Conservation (phyloP, 2,888 invertebrate genomes). For the Harmothoe impar region DNA sequence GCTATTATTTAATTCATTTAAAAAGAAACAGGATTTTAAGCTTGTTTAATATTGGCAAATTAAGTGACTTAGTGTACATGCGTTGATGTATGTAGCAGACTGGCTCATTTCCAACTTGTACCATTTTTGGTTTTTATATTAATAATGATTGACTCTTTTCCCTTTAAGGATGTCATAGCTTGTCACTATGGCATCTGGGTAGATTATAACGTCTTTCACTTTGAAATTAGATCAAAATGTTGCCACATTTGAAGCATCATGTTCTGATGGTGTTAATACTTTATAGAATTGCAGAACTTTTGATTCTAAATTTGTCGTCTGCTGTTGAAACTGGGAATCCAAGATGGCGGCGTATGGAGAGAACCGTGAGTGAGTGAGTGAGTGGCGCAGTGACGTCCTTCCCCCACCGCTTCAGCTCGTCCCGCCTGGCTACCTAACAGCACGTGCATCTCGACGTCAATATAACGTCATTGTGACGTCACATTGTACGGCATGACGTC, state of each 20-base stretch:
- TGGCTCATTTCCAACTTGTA: neutral
- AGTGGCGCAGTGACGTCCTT: neutral
- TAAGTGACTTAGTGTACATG: neutral
- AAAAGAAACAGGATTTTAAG: neutral
- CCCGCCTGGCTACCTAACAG: conserved; percentile 58
- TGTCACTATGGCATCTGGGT: neutral
- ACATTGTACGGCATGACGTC: conserved; percentile 7
- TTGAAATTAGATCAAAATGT: neutral
- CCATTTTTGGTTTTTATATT: conserved; percentile 4
- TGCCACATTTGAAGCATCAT: neutral
- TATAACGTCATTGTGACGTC: conserved; percentile 48
- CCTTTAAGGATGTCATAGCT: neutral
- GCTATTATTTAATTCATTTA: neutral
- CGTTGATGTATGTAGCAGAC: neutral
- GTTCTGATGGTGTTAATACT: neutral
- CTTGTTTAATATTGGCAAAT: conserved; percentile 4
- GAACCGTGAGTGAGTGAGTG: conserved; percentile 24
- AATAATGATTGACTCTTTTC: neutral
- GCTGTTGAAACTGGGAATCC: neutral
- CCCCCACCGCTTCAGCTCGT: conserved; percentile 28
- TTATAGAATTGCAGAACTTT: conserved; percentile 12
- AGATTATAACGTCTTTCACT: neutral
- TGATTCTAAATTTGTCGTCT: neutral
- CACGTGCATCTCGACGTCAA: conserved; percentile 40
- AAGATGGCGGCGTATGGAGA: neutral